Conservation (phyloP, 2,113 vertebrate genomes). For the Lampris incognitus region DNA sequence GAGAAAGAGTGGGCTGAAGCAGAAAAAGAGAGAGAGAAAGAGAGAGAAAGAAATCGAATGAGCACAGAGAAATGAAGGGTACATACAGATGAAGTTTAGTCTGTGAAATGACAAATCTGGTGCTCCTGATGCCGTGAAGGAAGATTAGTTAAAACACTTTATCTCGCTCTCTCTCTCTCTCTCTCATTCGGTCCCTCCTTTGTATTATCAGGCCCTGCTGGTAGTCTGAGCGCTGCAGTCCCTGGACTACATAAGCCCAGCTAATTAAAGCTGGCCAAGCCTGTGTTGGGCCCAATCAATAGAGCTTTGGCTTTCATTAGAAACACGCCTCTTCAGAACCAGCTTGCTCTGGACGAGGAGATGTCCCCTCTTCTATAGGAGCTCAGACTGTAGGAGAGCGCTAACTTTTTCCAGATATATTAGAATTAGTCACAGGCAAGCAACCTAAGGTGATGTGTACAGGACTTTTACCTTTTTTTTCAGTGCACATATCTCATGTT, state of each 20-base stretch:
- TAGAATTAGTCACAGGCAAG: not conserved
- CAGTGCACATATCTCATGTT: not conserved
- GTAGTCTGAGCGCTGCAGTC: constrained; percentile 56
- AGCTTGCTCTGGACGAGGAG: constrained; percentile 22
- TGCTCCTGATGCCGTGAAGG: constrained; percentile 37
- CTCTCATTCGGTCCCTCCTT: constrained; percentile 15
- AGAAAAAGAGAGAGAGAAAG: not conserved
- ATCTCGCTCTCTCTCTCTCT: constrained; percentile 48
- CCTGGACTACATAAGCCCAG: constrained; percentile 38
- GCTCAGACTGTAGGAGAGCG: not conserved
- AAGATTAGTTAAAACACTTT: constrained; percentile 61
- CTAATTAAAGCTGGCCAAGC: constrained; percentile 71
- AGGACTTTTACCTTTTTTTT: not conserved
- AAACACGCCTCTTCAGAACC: constrained; percentile 33
- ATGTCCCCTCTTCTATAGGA: constrained; percentile 3
- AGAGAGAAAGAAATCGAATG: not conserved
- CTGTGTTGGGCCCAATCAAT: constrained; percentile 50
- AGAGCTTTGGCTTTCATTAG: constrained; percentile 41
- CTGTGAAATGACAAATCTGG: constrained; percentile 62
- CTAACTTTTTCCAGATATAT: constrained; percentile 3
- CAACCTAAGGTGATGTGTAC: not conserved
- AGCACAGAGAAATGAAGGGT: not conserved
- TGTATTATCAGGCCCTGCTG: constrained; percentile 59
- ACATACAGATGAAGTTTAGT: constrained; percentile 48
- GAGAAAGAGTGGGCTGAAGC: not conserved